Conservation (phyloP, 1,140 invertebrate species). For the Pentalonia nigronervosa region DNA sequence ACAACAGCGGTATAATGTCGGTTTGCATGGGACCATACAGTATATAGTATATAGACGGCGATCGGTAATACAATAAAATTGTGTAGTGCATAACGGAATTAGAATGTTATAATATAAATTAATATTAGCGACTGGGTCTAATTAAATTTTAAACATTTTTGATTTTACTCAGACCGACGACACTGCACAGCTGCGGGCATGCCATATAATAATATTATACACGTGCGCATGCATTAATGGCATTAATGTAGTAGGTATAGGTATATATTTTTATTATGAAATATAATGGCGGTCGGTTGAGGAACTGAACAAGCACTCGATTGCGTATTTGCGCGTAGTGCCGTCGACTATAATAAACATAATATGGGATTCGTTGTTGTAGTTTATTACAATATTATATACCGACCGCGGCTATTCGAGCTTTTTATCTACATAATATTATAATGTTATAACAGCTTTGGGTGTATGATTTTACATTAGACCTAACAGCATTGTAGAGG, state of each 20-base stretch:
- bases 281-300: neutral
- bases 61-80: neutral
- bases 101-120: neutral
- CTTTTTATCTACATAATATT: neutral
- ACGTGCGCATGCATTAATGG: neutral
- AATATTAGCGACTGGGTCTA: neutral
- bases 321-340: neutral
- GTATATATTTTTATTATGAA: neutral
- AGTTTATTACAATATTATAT: neutral
- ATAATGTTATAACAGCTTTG: neutral
- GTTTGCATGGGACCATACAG: too few relatives aligned
- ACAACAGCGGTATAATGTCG: neutral
- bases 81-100: neutral
- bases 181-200: neutral
- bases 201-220: neutral
- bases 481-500: neutral
- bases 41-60: neutral
- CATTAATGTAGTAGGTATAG: neutral
- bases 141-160: neutral
- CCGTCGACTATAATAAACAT: neutral
- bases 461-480: neutral
- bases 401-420: neutral
- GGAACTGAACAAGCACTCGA: neutral
- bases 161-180: neutral
- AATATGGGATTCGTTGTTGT: neutral